Base-by-base conservation (phyloP, 2,888 invertebrate genomes). In the Agonopterix arenella region DNA sequence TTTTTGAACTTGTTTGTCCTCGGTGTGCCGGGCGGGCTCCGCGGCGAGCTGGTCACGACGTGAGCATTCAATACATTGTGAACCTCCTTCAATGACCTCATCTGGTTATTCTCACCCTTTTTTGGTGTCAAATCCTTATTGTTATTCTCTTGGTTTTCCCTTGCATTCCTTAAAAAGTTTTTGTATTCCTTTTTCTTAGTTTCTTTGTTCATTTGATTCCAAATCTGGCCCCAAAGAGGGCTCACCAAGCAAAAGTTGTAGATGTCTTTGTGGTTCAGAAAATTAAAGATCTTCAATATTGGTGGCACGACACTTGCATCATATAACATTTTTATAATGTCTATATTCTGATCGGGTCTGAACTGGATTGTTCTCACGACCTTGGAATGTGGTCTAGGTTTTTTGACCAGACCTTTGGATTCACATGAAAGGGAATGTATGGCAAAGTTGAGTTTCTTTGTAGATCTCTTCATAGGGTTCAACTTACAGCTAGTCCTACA, bases 341-440 rank as follows among this genome's bases (percentile, higher is more conserved):
- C 89, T 59, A 85, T 62, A 65, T 82, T 85, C 60, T 82, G 76
- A 58, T 81, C 70, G 41, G 80, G 81, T 62, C 71, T 77, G 61
- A 79, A 73, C 57, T 69, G 62, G 45, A 70, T 63, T 49, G 66
- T 64, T 54, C 61, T 69, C 8, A 60, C 64, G 49, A 61, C 60
- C 52, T 69, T 66, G 16, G 63, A 55, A 45, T 59, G 66, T 42
- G 60, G 51, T 50, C 64, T 64, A 54, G 67, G 55, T 54, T 72
- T 66, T 4, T 53, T 60, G 10, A 71, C 60, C 44, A 82, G 53
- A 18, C 73, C 77, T 62, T 71, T 72, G 46, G 68, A 67, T 49
- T 82, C 80, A 64, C 88, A 85, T 45, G 76, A 70, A 11, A 88
- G 59, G 8, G 85, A 80, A 61, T 88, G 85, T 54, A 77, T 84